Base-by-base conservation (phyloP, 2,797 vertebrate species). In the Sebastes minor region DNA sequence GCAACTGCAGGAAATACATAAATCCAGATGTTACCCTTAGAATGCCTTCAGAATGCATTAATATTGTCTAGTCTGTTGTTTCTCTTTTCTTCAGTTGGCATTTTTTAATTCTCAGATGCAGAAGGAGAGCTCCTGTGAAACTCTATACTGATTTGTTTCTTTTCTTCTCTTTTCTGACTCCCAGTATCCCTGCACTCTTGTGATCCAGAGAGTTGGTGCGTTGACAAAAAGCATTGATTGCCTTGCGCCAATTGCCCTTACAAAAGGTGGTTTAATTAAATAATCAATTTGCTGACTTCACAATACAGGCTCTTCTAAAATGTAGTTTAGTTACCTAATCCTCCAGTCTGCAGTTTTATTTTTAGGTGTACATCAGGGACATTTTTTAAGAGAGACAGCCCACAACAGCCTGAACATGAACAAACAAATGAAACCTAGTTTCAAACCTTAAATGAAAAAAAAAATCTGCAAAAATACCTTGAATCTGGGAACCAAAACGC, bases 1-100 rank as follows among this genome's bases (percentile, higher is more conserved):
- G 98, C 28, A 99, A 95, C 98, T 99, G 92, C 49, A 88, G 87
- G 80, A 82, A 86, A 77, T 20, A 79, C 27, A 28, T 28, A 28
- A 28, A 28, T 14, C 16, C n/a, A 75, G 22, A 64, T 56, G 16
- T 74, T 65, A 72, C 49, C 49, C 61, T 59, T 20, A 74, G 14
- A 80, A 67, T 42, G 25, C 14, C 25, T 65, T 59, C 27, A 73
- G 42, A 66, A 71, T 33, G 55, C 35, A 22, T 55, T 18, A 49
- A 73, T 42, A 32, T 4, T 60, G 4, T 67, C 66, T 1, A 8
- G 35, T 23, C n/a, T 14, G 11, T 22, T 46, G 6, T 52, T 73
- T 61, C n/a, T 55, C 1, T 69, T 61, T n/a, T 73, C 5, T 35
- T 74, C 23, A 25, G 8, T 72, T 32, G 18, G 23, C 4, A 42